A percentile compares a stretch with the other conserved stretches of the same genome.
Evolutionary conservation across 2,797 vertebrate species (phyloP).

Genomic region (Lepus townsendii): DNA sequence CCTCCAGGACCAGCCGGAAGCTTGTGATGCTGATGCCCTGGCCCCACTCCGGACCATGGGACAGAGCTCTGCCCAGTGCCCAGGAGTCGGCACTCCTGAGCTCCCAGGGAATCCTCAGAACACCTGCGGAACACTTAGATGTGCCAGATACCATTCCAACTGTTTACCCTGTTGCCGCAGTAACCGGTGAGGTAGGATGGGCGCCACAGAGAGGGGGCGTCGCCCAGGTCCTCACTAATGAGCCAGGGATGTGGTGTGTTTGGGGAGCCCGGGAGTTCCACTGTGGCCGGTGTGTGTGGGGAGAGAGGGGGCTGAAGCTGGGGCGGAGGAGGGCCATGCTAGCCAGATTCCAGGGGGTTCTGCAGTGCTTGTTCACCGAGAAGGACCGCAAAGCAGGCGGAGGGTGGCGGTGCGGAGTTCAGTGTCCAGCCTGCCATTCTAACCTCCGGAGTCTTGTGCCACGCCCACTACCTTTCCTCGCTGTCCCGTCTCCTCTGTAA

Average conservation of each 20-base stretch:
- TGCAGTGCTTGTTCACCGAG: neutral
- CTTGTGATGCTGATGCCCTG: too few relatives aligned
- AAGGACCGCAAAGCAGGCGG: neutral
- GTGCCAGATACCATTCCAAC: neutral
- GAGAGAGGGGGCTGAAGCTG: neutral
- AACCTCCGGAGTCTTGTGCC: neutral
- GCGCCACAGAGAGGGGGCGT: neutral
- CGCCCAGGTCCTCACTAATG: neutral
- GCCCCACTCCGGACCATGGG: accelerated
- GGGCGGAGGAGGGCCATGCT: too few relatives aligned
- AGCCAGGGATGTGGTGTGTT: neutral
- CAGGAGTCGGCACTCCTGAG: neutral
- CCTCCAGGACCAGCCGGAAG: neutral
- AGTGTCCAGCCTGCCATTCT: neutral
- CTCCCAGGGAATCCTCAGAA: neutral
- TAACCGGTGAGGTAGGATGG: neutral
- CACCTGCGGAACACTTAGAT: neutral
- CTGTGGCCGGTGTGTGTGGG: neutral
- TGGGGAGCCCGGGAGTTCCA: neutral
- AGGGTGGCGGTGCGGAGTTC: neutral
- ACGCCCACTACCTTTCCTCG: neutral
- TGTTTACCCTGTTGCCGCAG: accelerated
- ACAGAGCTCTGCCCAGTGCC: neutral
- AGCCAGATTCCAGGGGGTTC: too few relatives aligned
- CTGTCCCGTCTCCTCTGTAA: neutral